These are phyloP conservation scores for Eolophus roseicapilla DNA, from an alignment of 2,113 vertebrate genomes.

Conservation along the genomic window DNA sequence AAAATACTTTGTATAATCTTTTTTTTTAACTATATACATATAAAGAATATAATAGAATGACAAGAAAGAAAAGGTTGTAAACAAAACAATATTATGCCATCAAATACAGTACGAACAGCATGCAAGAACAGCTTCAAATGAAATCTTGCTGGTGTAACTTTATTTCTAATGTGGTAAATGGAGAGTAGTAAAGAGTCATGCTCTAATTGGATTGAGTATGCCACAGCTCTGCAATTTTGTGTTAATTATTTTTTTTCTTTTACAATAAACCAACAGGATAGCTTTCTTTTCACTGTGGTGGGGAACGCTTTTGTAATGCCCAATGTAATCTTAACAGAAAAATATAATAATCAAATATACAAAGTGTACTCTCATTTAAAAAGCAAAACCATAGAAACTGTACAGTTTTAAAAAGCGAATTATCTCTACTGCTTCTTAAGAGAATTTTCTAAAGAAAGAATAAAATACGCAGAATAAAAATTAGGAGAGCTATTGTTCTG, in stretches of 20 bases:
- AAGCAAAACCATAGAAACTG: constrained; percentile 51
- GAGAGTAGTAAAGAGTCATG: constrained; percentile 57
- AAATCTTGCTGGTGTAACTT: constrained; percentile 68
- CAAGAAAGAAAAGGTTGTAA: constrained; percentile 35
- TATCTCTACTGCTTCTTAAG: constrained; percentile 12
- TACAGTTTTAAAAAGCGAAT: constrained; percentile 47
- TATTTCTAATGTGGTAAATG: constrained; percentile 35
- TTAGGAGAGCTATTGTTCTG: constrained; percentile 54
- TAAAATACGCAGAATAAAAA: constrained; percentile 52
- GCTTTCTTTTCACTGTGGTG: constrained; percentile 29
- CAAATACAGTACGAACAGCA: constrained; percentile 67
- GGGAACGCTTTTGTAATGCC: constrained; percentile 28
- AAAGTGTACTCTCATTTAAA: constrained; percentile 20
- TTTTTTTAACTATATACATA: constrained; percentile 68
- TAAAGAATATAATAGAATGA: constrained; percentile 61
- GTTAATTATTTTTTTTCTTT: constrained; percentile 44
- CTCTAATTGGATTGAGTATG: constrained; percentile 39
- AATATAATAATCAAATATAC: background rate
- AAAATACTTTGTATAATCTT: constrained; percentile 78
- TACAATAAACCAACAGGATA: constrained; percentile 15
- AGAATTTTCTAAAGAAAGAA: constrained; percentile 52
- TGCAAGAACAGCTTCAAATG: constrained; percentile 64
- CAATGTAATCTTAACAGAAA: constrained; percentile 42
- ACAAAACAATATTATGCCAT: constrained; percentile 56
- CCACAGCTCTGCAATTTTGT: constrained; percentile 26